A percentile compares a stretch with the other conserved stretches of the same genome.
Conservation (phyloP, 2,888 invertebrate species). For the Eulithis prunata region DNA sequence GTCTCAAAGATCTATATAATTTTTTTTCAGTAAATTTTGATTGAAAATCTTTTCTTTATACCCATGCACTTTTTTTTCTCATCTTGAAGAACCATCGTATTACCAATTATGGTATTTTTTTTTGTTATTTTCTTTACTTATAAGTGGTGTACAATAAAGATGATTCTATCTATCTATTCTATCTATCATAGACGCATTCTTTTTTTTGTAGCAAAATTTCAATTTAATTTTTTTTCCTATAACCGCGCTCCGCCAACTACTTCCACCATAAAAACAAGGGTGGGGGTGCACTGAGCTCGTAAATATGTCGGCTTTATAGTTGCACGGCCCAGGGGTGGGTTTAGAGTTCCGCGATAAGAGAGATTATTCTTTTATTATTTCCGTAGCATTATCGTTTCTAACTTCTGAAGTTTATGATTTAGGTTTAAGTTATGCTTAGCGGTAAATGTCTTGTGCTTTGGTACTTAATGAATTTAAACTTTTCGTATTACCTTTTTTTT, state of each 20-base stretch:
- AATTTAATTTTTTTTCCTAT: slow-evolving; percentile 1
- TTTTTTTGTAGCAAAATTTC: slow-evolving; percentile 1
- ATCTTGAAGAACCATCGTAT: no score
- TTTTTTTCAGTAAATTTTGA: background rate
- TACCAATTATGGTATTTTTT: no score
- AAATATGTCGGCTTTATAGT: slow-evolving; percentile 81
- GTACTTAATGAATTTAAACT: no score
- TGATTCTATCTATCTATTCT: no score
- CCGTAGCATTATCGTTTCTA: slow-evolving; percentile 4
- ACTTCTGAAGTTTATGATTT: background rate
- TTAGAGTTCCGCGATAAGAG: slow-evolving; percentile 37
- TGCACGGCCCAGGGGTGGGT: slow-evolving; percentile 62
- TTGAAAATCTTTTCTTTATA: no score
- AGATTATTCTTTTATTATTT: slow-evolving; percentile 20
- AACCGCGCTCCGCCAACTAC: slow-evolving; percentile 40
- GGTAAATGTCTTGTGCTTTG: background rate
- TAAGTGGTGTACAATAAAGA: no score
- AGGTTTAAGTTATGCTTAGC: background rate
- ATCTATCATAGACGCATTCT: background rate
- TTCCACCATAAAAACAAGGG: slow-evolving; percentile 57
- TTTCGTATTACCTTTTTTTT: no score
- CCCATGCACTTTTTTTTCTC: no score
- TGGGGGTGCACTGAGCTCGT: slow-evolving; percentile 65
- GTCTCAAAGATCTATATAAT: background rate
- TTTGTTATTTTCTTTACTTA: no score